Evolutionary conservation across 2,113 vertebrate genomes (phyloP).

Genomic region (Oncorhynchus clarkii): DNA sequence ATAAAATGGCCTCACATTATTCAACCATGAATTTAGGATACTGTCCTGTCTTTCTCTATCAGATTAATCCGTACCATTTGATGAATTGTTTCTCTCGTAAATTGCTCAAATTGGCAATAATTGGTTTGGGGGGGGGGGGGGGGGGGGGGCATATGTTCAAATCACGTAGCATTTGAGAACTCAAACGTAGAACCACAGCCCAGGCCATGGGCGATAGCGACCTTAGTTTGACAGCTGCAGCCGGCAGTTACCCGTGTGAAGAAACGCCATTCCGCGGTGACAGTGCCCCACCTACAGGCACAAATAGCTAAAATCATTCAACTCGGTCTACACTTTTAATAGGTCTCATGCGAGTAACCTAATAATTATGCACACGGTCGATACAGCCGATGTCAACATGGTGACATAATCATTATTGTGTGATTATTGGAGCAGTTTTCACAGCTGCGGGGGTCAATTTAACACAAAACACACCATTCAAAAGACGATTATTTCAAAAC

Average conservation of each 20-base stretch:
- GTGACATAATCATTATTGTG: too few species aligned
- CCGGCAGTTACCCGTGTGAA: slow-evolving; percentile 1
- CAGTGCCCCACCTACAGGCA: slow-evolving; percentile 59
- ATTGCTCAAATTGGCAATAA: not conserved
- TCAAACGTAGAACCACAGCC: not conserved
- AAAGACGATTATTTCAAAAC: too few species aligned
- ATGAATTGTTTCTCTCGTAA: not conserved
- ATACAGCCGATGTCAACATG: too few species aligned
- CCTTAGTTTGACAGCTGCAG: not conserved
- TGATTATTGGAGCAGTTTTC: too few species aligned
- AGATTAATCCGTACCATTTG: not conserved
- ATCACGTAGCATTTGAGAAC: not conserved
- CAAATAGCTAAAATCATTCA: not conserved
- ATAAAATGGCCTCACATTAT: not conserved
- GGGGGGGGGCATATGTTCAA: not conserved
- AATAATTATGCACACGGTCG: too few species aligned
- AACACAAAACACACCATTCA: too few species aligned
- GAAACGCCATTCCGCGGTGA: slow-evolving; percentile 43
- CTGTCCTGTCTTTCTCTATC: not conserved
- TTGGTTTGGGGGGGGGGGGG: not conserved
- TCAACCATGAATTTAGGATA: not conserved
- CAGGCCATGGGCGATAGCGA: not conserved
- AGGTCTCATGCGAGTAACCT: not conserved
- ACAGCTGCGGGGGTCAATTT: too few species aligned
- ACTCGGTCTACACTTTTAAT: not conserved